Evolutionary conservation across 2,113 vertebrate species (phyloP).

Genomic region (Cettia cetti): DNA sequence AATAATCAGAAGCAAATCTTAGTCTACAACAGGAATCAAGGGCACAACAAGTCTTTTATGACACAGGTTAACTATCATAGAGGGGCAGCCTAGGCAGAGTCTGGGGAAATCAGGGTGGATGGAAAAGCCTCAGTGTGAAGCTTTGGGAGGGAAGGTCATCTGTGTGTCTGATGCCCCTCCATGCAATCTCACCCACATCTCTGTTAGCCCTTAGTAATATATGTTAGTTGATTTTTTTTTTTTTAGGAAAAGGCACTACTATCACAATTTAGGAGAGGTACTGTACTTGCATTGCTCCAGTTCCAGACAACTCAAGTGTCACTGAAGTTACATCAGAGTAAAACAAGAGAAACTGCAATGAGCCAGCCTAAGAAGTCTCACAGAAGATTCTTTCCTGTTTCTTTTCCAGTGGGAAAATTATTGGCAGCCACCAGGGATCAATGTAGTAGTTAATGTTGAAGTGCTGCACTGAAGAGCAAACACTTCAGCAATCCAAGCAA

Average conservation of each 20-base stretch:
- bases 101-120: not conserved
- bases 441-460: not conserved
- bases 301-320: not conserved
- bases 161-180: not conserved
- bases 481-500: not conserved
- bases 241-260: not conserved
- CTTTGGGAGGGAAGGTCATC: not conserved
- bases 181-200: not conserved
- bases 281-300: not conserved
- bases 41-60: not conserved
- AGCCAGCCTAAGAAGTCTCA: not conserved
- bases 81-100: not conserved
- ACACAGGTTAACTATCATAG: not conserved
- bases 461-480: not conserved
- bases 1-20: not conserved
- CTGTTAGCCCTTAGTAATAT: not conserved
- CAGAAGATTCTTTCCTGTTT: not conserved
- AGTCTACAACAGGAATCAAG: not conserved
- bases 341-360: not conserved
- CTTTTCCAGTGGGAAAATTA: conserved; percentile 26
- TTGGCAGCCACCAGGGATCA: not conserved
- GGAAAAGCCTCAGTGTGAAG: not conserved
- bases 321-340: not conserved
- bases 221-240: not conserved
- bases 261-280: not conserved